Base-by-base conservation (phyloP, 2,113 vertebrate genomes). In the Hyperopisus bebe region DNA sequence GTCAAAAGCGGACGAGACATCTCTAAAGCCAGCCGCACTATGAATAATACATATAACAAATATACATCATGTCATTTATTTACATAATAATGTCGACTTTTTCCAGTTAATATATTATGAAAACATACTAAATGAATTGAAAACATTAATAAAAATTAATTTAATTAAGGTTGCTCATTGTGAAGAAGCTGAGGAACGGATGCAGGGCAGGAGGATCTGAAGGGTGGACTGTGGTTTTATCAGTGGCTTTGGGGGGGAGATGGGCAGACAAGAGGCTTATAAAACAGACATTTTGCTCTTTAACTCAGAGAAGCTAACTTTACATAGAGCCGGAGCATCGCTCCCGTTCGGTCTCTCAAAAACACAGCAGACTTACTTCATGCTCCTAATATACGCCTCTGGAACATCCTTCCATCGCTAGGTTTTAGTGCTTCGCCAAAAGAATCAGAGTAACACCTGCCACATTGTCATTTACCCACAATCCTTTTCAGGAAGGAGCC, bases 221-320 rank as follows among this genome's bases (percentile, higher is more conserved):
- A 11, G n/a, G 62, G 10, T 31, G n/a, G 62, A 13, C n/a, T 0
- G 62, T 66, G 58, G 27, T 66, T 66, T 27, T 66, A 66, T 66
- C 8, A 58, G 21, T 2, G 7, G n/a, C n/a, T 3, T 62, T n/a
- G 7, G 7, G 21, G 53, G 58, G 6, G 24, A 10, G 10, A 24
- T 62, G 7, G 21, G 1, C 0, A 0, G 17, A 3, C 35, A 42
- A 19, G 80, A 0, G 3, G 5, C 80, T 42, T n/a, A 46, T 7
- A 42, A 13, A 83, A 27, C 3, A 42, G 47, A 2, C 6, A 42
- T 83, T 21, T 42, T 47, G 42, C 17, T 83, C 80, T 83, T 24
- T 46, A 47, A 44, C 39, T 47, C 7, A 2, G 0, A 42, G 24
- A 5, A 10, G 42, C 58, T 11, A 27, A 27, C 3, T 27, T 11